Evolutionary conservation across 2,888 invertebrate genomes (phyloP).

Genomic region (Acrobasis repandana): DNA sequence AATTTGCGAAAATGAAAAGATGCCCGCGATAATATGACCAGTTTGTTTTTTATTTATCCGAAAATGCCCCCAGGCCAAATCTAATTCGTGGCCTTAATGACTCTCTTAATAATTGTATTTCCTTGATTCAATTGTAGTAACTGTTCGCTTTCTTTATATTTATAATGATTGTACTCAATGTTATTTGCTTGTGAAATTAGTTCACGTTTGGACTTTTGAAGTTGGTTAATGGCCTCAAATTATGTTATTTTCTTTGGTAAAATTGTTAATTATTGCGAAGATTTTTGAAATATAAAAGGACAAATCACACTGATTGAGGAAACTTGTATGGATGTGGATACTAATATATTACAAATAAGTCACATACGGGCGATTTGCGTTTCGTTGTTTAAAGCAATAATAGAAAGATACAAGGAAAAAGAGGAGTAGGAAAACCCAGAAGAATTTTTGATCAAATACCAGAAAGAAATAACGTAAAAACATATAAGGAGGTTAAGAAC

Average conservation of each 20-base stretch:
- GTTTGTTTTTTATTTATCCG: slow-evolving; percentile 44
- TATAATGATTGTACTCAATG: neutral
- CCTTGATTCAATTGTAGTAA: slow-evolving; percentile 13
- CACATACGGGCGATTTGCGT: no score
- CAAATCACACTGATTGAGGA: no score
- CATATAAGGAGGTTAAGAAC: no score
- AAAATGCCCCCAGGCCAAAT: slow-evolving; percentile 25
- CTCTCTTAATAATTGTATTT: slow-evolving; percentile 26
- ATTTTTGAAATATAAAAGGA: no score
- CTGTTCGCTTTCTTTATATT: neutral
- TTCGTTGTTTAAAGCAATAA: no score
- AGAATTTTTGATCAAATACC: no score
- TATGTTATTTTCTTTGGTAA: neutral
- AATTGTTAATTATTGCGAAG: neutral
- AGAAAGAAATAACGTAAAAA: no score
- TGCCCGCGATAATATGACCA: slow-evolving; percentile 56
- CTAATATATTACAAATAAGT: no score
- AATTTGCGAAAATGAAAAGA: slow-evolving; percentile 67
- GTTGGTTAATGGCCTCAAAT: neutral
- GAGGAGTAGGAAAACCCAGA: no score
- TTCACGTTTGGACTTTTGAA: neutral
- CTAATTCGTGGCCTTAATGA: slow-evolving; percentile 32
- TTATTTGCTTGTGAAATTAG: neutral
- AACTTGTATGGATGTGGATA: no score
- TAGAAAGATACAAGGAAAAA: no score